Conservation (phyloP, 2,888 invertebrate species). For the Calephelis perditalis region DNA sequence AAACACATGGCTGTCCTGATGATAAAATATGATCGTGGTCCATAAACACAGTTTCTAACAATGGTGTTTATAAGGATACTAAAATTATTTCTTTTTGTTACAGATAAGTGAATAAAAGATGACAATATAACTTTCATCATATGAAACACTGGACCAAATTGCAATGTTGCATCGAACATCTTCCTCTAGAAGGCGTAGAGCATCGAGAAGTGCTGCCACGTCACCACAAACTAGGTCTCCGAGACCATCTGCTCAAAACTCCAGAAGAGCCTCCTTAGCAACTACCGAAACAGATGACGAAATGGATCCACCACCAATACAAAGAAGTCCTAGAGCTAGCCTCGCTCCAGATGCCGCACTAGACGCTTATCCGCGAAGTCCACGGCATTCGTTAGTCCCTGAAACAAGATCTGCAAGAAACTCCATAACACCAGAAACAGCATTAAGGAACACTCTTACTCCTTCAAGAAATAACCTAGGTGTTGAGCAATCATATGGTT, state of each 20-base stretch:
- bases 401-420: slow-evolving; percentile 79
- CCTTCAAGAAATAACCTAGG: slow-evolving; percentile 80
- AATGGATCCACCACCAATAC: slow-evolving; percentile 58
- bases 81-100: slow-evolving; percentile 14
- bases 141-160: slow-evolving; percentile 21
- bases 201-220: slow-evolving; percentile 82
- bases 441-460: slow-evolving; percentile 73
- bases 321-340: slow-evolving; percentile 77
- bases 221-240: slow-evolving; percentile 79
- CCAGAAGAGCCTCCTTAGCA: slow-evolving; percentile 78
- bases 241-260: slow-evolving; percentile 63
- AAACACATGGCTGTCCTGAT: too few species aligned
- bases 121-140: not conserved
- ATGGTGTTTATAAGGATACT: not conserved
- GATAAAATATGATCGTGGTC: too few species aligned
- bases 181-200: slow-evolving; percentile 81
- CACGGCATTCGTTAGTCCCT: slow-evolving; percentile 76
- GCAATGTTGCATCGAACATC: slow-evolving; percentile 81
- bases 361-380: slow-evolving; percentile 75
- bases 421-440: slow-evolving; percentile 80
- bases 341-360: slow-evolving; percentile 75
- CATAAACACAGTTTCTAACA: not conserved
- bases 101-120: slow-evolving; percentile 11
- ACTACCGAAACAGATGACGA: slow-evolving; percentile 81
- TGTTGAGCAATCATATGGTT: slow-evolving; percentile 76